These are phyloP conservation scores for Hipposideros armiger DNA, from an alignment of 2,113 vertebrate genomes.

Conservation along the genomic window DNA sequence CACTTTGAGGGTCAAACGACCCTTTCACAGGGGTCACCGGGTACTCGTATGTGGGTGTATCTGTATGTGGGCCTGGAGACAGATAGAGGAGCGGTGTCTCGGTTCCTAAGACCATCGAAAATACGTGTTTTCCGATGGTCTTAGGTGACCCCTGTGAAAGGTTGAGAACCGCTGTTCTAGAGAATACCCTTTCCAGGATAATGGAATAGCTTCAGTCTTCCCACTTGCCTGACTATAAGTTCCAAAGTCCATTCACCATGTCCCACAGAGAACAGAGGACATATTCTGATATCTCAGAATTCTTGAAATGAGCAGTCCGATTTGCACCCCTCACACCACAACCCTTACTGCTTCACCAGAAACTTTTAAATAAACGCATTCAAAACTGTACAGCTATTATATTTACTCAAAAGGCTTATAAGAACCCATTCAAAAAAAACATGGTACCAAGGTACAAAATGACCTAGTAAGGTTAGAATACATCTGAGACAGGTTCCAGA, in stretches of 20 bases:
- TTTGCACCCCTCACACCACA: background rate
- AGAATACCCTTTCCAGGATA: background rate
- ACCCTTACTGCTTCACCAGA: background rate
- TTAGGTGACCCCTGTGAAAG: too few relatives aligned
- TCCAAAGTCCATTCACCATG: background rate
- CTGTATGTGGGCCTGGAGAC: too few relatives aligned
- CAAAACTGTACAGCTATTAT: background rate
- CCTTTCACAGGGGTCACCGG: too few relatives aligned
- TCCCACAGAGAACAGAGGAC: background rate
- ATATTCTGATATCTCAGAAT: background rate
- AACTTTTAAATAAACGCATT: conserved; percentile 11
- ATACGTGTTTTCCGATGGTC: too few relatives aligned
- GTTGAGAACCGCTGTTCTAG: background rate
- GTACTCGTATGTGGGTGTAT: too few relatives aligned
- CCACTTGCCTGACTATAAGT: background rate
- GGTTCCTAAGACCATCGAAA: too few relatives aligned
- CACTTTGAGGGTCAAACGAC: too few relatives aligned
- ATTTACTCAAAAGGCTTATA: background rate
- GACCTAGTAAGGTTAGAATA: background rate
- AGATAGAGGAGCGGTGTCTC: too few relatives aligned
- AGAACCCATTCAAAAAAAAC: background rate
- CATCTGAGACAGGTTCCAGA: background rate
- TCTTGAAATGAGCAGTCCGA: background rate
- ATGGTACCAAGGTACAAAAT: background rate
- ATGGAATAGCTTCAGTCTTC: background rate